Evolutionary conservation across 2,888 invertebrate species (phyloP).

Genomic region (Drosophila nr. perissopoda): DNA sequence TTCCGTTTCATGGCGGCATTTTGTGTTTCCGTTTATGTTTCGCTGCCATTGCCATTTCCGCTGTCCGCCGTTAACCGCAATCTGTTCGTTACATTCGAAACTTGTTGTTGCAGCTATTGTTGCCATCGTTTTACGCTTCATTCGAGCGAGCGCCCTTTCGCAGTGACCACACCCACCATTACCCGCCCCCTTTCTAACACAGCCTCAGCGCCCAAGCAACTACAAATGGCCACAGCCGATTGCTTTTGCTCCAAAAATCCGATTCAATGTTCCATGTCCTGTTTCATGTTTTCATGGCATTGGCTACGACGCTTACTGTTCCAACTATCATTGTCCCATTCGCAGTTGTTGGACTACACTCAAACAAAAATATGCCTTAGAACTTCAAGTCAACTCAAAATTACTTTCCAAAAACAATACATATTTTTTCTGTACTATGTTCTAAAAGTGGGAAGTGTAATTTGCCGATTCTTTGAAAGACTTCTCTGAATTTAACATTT

Average conservation of each 20-base stretch:
- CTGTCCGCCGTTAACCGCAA: slow-evolving; percentile 51
- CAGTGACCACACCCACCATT: slow-evolving; percentile 15
- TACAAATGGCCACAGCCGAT: slow-evolving; percentile 38
- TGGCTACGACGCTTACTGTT: slow-evolving; percentile 24
- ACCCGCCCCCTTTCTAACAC: slow-evolving; percentile 8
- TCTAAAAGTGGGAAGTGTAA: not conserved
- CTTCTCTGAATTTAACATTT: not conserved
- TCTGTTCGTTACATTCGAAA: slow-evolving; percentile 58
- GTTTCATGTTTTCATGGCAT: slow-evolving; percentile 50
- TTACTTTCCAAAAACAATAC: not conserved
- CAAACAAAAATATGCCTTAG: not conserved
- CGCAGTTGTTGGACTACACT: slow-evolving; percentile 29
- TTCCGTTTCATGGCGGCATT: slow-evolving; percentile 76
- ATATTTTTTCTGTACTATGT: not conserved
- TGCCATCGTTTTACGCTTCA: slow-evolving; percentile 32
- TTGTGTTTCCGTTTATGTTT: slow-evolving; percentile 73
- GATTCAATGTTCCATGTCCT: slow-evolving; percentile 68
- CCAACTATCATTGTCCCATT: slow-evolving; percentile 32
- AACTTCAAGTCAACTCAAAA: not conserved
- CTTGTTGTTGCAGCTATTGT: slow-evolving; percentile 10
- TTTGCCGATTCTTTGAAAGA: not conserved
- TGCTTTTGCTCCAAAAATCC: slow-evolving; percentile 48
- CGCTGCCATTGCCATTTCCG: slow-evolving; percentile 68
- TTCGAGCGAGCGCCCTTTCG: slow-evolving; percentile 27
- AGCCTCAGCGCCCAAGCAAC: slow-evolving; percentile 32